These are phyloP conservation scores for Pheosia tremula DNA, from an alignment of 2,888 invertebrate species.

Conservation along the genomic window DNA sequence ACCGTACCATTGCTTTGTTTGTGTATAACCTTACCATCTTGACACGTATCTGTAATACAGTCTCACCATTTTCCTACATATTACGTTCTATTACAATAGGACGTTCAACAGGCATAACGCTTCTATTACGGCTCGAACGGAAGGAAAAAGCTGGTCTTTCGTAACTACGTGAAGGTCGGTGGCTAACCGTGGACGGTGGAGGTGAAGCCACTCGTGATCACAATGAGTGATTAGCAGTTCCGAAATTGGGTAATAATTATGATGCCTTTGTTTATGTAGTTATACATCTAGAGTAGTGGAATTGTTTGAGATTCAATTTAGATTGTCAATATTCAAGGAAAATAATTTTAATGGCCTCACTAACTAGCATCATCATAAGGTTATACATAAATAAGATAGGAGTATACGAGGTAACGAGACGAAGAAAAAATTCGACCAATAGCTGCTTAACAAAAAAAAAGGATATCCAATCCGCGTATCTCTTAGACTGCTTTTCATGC, in stretches of 20 bases:
- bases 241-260: conserved; percentile 27
- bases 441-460: no score
- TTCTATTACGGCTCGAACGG: conserved; percentile 46
- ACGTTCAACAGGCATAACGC: conserved; percentile 32
- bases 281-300: not conserved
- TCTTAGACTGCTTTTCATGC: no score
- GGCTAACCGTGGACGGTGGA: conserved; percentile 50
- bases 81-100: conserved; percentile 44
- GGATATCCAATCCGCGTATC: no score
- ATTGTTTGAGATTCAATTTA: not conserved
- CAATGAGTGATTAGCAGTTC: conserved; percentile 40
- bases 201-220: conserved; percentile 49
- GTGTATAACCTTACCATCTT: no score
- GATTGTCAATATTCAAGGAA: not conserved
- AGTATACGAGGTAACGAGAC: no score
- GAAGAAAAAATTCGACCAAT: no score
- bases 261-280: not conserved
- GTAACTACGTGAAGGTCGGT: conserved; percentile 44
- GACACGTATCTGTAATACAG: no score
- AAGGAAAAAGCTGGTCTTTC: conserved; percentile 68
- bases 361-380: not conserved
- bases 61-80: conserved; percentile 28
- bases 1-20: no score
- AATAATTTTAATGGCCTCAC: not conserved
- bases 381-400: not conserved